phyloP scores from a whole-genome alignment of 2,113 vertebrate species.

The Neotoma lepida region DNA sequence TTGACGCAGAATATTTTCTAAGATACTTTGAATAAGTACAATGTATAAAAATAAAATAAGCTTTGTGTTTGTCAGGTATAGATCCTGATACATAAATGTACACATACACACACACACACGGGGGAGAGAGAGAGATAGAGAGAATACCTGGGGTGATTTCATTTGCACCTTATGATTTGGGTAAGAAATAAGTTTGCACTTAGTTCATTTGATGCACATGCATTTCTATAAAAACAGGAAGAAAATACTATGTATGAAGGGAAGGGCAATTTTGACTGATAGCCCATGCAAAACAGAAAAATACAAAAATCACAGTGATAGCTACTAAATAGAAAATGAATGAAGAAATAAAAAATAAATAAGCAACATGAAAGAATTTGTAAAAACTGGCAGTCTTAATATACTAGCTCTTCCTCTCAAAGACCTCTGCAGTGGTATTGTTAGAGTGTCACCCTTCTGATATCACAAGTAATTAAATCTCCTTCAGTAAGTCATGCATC shows the following conservation, averaged over 20 bases:
- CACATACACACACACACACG: not conserved
- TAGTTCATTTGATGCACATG: not conserved
- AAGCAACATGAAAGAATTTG: not conserved
- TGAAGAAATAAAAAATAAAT: not conserved
- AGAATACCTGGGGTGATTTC: not conserved
- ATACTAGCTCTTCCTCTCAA: constrained; percentile 38
- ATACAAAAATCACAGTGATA: not conserved
- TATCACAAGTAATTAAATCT: constrained; percentile 76
- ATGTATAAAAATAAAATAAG: not conserved
- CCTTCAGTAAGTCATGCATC: constrained; percentile 61
- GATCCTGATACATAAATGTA: too few species aligned
- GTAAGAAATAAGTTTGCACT: not conserved
- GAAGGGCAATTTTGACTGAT: not conserved
- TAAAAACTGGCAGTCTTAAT: constrained; percentile 32
- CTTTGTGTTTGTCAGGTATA: not conserved
- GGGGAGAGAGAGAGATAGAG: not conserved
- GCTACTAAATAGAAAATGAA: not conserved
- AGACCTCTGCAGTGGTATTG: constrained; percentile 41
- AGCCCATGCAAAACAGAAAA: not conserved
- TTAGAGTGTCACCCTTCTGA: constrained; percentile 57
- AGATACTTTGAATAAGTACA: not conserved
- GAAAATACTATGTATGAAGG: not conserved
- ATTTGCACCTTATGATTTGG: not conserved
- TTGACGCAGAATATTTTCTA: not conserved
- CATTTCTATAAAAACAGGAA: not conserved